These are phyloP conservation scores for Pogonocherus hispidulus DNA, from an alignment of 2,888 invertebrate species.

Conservation along the genomic window DNA sequence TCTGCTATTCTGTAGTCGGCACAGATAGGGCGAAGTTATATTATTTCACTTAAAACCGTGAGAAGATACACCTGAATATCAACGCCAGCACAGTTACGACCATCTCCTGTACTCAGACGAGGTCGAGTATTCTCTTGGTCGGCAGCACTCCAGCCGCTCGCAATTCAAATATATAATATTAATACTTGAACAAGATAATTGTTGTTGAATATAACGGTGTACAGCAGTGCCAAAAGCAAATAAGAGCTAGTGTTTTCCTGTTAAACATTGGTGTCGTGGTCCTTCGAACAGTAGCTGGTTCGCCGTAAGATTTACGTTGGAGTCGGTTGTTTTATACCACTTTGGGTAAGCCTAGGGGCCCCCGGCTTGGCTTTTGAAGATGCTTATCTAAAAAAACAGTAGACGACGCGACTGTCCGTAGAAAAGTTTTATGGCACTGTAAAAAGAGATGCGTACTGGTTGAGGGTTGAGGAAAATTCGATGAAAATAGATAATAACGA, in stretches of 20 bases:
- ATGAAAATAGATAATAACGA: too few species aligned
- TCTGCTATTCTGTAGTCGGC: slow-evolving; percentile 40
- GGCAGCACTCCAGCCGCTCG: slow-evolving; percentile 56
- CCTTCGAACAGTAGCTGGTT: slow-evolving; percentile 48
- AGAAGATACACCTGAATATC: slow-evolving; percentile 59
- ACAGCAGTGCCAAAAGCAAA: slow-evolving; percentile 51
- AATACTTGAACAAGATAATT: slow-evolving; percentile 63
- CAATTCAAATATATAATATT: slow-evolving; percentile 62
- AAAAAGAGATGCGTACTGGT: too few species aligned
- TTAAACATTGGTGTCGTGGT: slow-evolving; percentile 49
- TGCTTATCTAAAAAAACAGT: slow-evolving; percentile 26
- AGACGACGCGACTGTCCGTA: too few species aligned
- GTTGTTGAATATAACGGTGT: slow-evolving; percentile 57
- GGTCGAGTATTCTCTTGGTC: slow-evolving; percentile 23
- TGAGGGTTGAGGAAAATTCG: too few species aligned
- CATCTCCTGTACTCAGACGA: slow-evolving; percentile 11
- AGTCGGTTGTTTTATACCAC: slow-evolving; percentile 43
- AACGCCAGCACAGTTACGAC: slow-evolving; percentile 49
- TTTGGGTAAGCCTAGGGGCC: slow-evolving; percentile 26
- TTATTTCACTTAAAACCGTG: slow-evolving; percentile 60
- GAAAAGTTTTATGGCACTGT: background rate
- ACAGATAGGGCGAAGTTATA: slow-evolving; percentile 54
- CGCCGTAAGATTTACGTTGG: slow-evolving; percentile 30
- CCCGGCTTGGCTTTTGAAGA: slow-evolving; percentile 8
- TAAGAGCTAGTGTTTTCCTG: slow-evolving; percentile 58